These are phyloP conservation scores for Tenthredo mesomela DNA, from an alignment of 2,888 invertebrate species.

Conservation along the genomic window DNA sequence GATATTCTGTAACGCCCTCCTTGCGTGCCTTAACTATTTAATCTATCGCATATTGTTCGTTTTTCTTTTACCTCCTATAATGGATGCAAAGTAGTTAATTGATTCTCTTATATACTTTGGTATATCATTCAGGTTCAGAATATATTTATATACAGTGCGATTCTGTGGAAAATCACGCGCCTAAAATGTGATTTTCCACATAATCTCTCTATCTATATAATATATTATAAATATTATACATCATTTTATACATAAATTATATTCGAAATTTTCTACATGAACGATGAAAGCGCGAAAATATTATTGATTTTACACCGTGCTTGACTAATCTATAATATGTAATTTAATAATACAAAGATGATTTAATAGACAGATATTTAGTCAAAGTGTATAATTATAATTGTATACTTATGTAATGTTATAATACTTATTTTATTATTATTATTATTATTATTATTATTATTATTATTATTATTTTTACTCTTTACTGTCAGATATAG, in stretches of 20 bases:
- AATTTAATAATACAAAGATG: slow-evolving; percentile 31
- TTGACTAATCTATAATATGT: slow-evolving; percentile 23
- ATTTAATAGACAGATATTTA: slow-evolving; percentile 46
- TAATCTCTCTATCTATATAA: too few relatives aligned
- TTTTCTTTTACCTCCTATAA: neutral
- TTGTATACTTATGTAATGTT: slow-evolving; percentile 34
- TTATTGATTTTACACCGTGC: neutral
- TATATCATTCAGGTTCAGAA: neutral
- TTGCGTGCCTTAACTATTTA: slow-evolving; percentile 61
- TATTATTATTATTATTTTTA: slow-evolving; percentile 31
- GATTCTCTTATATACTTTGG: neutral
- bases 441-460: slow-evolving; percentile 50
- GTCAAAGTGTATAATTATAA: slow-evolving; percentile 40
- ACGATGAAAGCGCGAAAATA: neutral
- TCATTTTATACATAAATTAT: neutral
- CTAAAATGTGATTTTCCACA: too few relatives aligned
- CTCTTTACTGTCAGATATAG: slow-evolving; percentile 39
- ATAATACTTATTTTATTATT: slow-evolving; percentile 53
- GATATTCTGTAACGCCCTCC: neutral
- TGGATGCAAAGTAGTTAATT: neutral
- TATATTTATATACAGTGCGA: too few relatives aligned
- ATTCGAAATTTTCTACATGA: neutral
- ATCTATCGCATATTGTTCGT: slow-evolving; percentile 63
- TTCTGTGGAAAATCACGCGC: too few relatives aligned
- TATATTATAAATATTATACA: neutral